Evolutionary conservation across 2,113 vertebrate species (phyloP).

Genomic region (Eublepharis macularius): DNA sequence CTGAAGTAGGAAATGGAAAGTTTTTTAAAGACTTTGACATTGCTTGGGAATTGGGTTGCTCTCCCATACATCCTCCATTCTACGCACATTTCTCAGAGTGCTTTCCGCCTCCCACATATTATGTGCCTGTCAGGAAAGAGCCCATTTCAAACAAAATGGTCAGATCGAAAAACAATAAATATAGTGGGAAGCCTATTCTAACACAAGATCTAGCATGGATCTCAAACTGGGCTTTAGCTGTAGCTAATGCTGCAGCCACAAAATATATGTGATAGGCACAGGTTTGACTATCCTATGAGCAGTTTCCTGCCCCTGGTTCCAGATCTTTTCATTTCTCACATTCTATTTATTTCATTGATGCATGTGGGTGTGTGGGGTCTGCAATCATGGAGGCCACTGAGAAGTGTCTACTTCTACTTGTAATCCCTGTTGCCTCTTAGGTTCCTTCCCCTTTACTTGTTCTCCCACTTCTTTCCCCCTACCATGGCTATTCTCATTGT

Average conservation of each 20-base stretch:
- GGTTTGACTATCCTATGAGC: background rate
- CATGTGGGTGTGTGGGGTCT: background rate
- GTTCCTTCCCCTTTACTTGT: background rate
- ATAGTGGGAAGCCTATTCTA: background rate
- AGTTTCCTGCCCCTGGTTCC: too few relatives aligned
- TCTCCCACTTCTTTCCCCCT: background rate
- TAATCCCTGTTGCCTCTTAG: too few relatives aligned
- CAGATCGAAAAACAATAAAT: constrained; percentile 6
- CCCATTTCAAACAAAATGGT: constrained; percentile 41
- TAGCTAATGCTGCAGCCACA: background rate
- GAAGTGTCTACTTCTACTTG: background rate
- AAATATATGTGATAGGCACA: background rate
- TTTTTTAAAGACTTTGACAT: constrained; percentile 51
- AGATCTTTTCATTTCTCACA: too few relatives aligned
- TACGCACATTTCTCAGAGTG: constrained; percentile 26
- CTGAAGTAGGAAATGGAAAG: constrained; percentile 41
- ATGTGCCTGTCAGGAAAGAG: constrained; percentile 50
- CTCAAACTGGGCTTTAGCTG: background rate
- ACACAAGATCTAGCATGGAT: background rate
- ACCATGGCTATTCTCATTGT: too few relatives aligned
- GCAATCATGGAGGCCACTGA: background rate
- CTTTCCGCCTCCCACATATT: constrained; percentile 30
- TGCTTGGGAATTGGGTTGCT: constrained; percentile 40
- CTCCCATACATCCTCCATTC: background rate
- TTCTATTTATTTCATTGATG: background rate